Evolutionary conservation across 1,140 invertebrate species (phyloP), one percentile per base, ranked within the genome.

Genomic region (Hydropsyche tenuis): DNA sequence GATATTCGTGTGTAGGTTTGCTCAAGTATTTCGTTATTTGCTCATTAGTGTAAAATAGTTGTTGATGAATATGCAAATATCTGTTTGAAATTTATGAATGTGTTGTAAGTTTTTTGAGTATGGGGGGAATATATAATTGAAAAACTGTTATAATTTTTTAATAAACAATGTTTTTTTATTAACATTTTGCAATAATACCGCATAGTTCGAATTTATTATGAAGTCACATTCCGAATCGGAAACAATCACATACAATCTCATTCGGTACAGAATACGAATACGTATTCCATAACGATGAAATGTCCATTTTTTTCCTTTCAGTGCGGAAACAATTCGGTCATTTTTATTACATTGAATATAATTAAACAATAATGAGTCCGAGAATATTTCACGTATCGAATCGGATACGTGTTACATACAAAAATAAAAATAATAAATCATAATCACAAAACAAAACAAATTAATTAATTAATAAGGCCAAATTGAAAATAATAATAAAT

Each of bases 131-230:
- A 45, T 68, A 25, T 16, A 25, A 60, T 22, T 60, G 22, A 68
- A 68, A 68, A 42, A 48, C 65, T 46, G 37, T 48, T 48, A 48
- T 37, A 37, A 37, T 68, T 45, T 74, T 77, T 72, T 75, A 70
- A 73, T 77, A 77, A 77, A 77, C 76, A 77, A 77, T 77, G 73
- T 77, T 77, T 77, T 70, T 75, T 74, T 73, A 73, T 73, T 9
- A 37, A 4, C 62, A 66, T 77, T 77, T 75, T 75, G 66, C 45
- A 70, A 69, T 73, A 66, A 72, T 76, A 74, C 70, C 75, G 75
- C 73, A 77, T 43, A 74, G 64, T 74, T 74, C 60, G 20, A 72
- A 64, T 64, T 71, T 73, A 73, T 73, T 60, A 74, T 74, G 71
- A 74, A 72, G 71, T 75, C 71, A 70, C 69, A 74, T 71, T 75